phyloP scores from a whole-genome alignment of 2,113 vertebrate species.

The Otis tarda region DNA sequence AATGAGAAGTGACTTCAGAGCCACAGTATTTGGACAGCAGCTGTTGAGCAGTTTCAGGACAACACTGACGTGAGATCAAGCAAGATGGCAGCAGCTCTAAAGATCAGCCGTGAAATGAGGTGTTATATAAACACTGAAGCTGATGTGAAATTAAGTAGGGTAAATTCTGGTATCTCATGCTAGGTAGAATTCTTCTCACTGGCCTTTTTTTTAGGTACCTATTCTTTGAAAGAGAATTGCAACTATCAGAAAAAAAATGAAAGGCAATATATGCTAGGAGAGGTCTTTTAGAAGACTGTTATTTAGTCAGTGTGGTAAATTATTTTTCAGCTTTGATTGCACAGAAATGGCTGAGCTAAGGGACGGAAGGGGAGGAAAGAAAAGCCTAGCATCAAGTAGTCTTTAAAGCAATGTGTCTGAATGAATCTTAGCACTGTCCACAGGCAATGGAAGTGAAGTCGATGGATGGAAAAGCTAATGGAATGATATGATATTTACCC shows the following conservation, averaged over 20 bases:
- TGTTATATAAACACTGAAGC: background rate
- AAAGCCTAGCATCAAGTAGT: background rate
- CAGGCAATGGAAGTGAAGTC: background rate
- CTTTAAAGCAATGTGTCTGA: background rate
- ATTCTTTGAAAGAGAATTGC: background rate
- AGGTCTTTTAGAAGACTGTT: background rate
- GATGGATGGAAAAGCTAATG: background rate
- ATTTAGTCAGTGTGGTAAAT: background rate
- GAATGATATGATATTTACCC: slow-evolving; percentile 10
- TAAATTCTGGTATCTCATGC: background rate
- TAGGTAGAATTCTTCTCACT: background rate
- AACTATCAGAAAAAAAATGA: background rate
- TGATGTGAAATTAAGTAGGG: background rate
- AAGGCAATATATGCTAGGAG: background rate
- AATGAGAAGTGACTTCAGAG: background rate
- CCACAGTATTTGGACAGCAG: background rate
- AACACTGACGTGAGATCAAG: background rate
- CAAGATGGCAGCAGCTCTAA: background rate
- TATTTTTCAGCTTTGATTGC: background rate
- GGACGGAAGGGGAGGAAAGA: too few relatives aligned
- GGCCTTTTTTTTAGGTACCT: background rate
- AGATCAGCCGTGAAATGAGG: slow-evolving; percentile 8
- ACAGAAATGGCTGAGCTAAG: background rate
- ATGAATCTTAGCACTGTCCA: background rate
- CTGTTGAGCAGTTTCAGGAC: background rate